Conservation (phyloP, 37 sponge, comb jelly and placozoan species). For the Eunapius fragilis region DNA sequence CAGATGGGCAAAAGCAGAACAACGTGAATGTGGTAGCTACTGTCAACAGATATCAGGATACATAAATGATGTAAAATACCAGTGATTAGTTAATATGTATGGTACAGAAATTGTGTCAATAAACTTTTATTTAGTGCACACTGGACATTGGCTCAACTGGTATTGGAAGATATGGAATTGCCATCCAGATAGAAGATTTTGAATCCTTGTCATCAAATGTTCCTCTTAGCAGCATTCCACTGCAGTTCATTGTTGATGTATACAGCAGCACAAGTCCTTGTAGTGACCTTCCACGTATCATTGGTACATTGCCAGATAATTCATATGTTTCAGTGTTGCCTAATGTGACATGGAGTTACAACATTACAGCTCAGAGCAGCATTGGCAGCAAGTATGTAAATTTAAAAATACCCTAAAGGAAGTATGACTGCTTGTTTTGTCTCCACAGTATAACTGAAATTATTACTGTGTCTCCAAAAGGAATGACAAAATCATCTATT, state of each 20-base stretch:
- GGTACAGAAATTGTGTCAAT: background rate
- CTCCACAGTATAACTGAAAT: slow-evolving; percentile 24
- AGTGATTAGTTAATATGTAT: no score
- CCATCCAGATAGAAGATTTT: slow-evolving; percentile 55
- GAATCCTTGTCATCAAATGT: background rate
- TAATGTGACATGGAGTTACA: slow-evolving; percentile 6
- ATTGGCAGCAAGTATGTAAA: no score
- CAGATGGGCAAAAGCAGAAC: slow-evolving; percentile 27
- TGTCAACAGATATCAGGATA: slow-evolving; percentile 26
- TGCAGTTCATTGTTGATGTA: slow-evolving; percentile 49
- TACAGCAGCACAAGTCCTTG: slow-evolving; percentile 12
- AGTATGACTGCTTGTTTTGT: background rate
- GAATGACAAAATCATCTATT: slow-evolving; percentile 16
- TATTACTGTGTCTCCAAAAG: slow-evolving; percentile 27
- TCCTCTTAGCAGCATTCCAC: slow-evolving; percentile 49
- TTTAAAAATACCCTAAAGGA: no score
- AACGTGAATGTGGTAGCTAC: slow-evolving; percentile 45
- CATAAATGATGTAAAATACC: no score
- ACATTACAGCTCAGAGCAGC: no score
- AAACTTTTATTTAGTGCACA: slow-evolving; percentile 15
- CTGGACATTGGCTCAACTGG: slow-evolving; percentile 13
- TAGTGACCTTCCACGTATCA: background rate
- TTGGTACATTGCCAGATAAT: slow-evolving; percentile 6
- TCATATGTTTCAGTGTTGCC: slow-evolving; percentile 29
- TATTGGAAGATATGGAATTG: slow-evolving; percentile 45